Conservation (phyloP, 2,113 vertebrate species). For the Gnathonemus echidnorhynchus region DNA sequence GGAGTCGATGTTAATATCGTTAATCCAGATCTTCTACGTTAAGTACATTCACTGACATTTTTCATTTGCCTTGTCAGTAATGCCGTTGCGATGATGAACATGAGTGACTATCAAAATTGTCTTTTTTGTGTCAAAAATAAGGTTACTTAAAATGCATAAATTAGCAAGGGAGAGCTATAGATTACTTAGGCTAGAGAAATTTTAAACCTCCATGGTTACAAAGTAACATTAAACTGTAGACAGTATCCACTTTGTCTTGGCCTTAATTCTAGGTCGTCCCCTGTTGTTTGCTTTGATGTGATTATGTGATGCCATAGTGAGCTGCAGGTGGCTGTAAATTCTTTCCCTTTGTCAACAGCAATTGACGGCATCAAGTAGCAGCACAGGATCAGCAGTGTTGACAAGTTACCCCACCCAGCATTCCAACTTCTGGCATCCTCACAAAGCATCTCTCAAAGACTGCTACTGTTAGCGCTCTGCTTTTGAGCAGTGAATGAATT, state of each 20-base stretch:
- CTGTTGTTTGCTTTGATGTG: neutral
- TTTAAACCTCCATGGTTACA: neutral
- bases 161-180: neutral
- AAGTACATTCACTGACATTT: neutral
- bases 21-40: neutral
- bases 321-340: constrained; percentile 19
- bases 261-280: neutral
- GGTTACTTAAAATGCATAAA: neutral
- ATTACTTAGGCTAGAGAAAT: neutral
- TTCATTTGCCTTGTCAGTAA: neutral
- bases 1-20: neutral
- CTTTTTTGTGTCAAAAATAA: neutral
- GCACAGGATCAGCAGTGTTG: constrained; percentile 22
- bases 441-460: constrained; percentile 28
- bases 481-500: neutral
- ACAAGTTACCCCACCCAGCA: constrained; percentile 21
- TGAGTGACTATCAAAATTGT: neutral
- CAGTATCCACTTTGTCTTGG: neutral
- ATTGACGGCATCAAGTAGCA: constrained; percentile 25
- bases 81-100: neutral
- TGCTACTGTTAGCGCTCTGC: constrained; percentile 12
- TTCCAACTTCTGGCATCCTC: constrained; percentile 20
- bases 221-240: neutral
- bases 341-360: constrained; percentile 29
- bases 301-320: neutral